Conservation (phyloP, 2,113 vertebrate species). For the Phaethornis superciliosus region DNA sequence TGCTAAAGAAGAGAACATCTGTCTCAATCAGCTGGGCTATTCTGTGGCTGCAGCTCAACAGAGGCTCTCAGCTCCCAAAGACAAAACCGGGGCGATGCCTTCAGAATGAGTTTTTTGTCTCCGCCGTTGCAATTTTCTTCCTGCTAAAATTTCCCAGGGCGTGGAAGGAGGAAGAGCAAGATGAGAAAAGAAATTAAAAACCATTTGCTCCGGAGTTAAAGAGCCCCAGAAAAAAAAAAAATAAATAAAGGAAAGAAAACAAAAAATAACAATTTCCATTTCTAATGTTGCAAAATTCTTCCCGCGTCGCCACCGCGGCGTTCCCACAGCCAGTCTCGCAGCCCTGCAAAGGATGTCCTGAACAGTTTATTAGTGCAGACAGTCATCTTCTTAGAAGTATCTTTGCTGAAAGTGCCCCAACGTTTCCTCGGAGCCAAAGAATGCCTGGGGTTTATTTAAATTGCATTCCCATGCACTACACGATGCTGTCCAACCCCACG, state of each 20-base stretch:
- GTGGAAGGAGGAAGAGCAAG: constrained; percentile 46
- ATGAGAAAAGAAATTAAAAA: constrained; percentile 59
- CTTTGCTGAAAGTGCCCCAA: neutral
- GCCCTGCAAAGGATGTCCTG: neutral
- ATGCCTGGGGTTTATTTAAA: neutral
- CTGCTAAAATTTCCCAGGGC: neutral
- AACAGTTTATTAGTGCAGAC: neutral
- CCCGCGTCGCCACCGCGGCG: neutral
- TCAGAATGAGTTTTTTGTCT: neutral
- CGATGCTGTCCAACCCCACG: fast-evolving
- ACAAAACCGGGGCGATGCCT: constrained; percentile 33
- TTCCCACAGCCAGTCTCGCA: neutral
- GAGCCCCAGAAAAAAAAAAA: neutral
- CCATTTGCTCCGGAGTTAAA: constrained; percentile 3
- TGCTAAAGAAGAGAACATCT: constrained; percentile 69
- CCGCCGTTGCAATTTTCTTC: constrained; percentile 26
- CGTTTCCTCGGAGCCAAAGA: neutral
- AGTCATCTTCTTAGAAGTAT: neutral
- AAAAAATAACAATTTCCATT: neutral
- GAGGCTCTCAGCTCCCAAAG: neutral
- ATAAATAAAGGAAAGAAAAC: too few relatives aligned
- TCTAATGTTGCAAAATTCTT: neutral
- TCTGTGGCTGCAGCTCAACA: neutral
- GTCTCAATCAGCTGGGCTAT: constrained; percentile 66
- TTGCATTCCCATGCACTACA: fast-evolving